Evolutionary conservation across 2,113 vertebrate genomes (phyloP).

Genomic region (Delphinus delphis): DNA sequence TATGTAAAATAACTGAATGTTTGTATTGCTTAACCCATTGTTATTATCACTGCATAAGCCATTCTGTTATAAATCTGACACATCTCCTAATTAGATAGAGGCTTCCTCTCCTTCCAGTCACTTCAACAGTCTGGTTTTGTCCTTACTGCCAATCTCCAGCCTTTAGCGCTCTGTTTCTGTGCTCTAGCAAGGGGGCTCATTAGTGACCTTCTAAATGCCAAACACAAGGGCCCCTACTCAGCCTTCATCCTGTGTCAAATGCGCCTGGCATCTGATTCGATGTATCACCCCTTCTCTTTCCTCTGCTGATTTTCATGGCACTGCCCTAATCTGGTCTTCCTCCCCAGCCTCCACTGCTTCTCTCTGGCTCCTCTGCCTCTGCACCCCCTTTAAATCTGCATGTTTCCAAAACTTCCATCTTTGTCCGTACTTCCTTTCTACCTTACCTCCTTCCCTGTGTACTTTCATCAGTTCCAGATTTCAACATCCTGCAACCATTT

Average conservation of each 20-base stretch:
- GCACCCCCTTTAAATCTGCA: neutral
- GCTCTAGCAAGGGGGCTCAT: neutral
- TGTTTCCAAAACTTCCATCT: neutral
- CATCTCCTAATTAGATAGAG: constrained; percentile 12
- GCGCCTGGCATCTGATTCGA: neutral
- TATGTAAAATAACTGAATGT: neutral
- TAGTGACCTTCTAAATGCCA: neutral
- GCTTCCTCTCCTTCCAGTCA: constrained; percentile 8
- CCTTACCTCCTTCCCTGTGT: neutral
- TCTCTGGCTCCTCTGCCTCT: neutral
- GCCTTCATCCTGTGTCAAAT: neutral
- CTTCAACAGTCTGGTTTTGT: neutral
- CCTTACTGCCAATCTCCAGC: neutral
- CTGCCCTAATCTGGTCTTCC: neutral
- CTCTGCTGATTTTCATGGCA: neutral
- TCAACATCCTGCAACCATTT: neutral
- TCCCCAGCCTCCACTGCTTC: neutral
- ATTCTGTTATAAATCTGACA: neutral
- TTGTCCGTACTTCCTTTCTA: constrained; percentile 17
- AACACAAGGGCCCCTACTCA: neutral
- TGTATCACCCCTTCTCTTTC: constrained; percentile 5
- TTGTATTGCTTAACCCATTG: neutral
- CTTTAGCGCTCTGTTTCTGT: neutral
- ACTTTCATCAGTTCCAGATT: neutral
- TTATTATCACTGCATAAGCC: neutral